Percentiles rank a stretch among this genome's conserved stretches.
Evolutionary conservation across 2,888 invertebrate genomes (phyloP).

Genomic region (Drosophila fungiperda): DNA sequence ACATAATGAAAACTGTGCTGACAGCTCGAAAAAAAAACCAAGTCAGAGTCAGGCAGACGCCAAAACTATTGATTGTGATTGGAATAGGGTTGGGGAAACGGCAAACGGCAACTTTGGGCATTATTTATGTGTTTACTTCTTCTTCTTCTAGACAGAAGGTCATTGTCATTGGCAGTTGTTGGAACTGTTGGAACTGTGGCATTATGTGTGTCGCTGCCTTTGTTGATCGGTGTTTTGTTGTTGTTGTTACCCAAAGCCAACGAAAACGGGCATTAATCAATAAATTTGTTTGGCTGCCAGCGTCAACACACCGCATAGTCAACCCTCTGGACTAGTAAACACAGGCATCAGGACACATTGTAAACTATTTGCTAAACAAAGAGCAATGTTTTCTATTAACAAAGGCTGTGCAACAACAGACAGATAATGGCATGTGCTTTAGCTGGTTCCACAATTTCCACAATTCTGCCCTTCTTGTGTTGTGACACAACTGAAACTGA

Average conservation of each 20-base stretch:
- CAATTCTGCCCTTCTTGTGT: conserved; percentile 68
- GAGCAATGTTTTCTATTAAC: conserved; percentile 55
- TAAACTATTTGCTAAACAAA: conserved; percentile 55
- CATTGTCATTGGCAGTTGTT: conserved; percentile 54
- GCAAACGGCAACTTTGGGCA: conserved; percentile 34
- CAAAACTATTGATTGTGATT: conserved; percentile 43
- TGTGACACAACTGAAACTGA: conserved; percentile 64
- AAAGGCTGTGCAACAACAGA: conserved; percentile 29
- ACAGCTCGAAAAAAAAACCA: conserved; percentile 46
- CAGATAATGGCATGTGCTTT: conserved; percentile 61
- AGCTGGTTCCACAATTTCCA: conserved; percentile 23
- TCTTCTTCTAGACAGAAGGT: conserved; percentile 14
- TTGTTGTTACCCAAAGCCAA: conserved; percentile 33
- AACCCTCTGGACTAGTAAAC: conserved; percentile 32
- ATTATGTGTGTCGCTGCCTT: conserved; percentile 55
- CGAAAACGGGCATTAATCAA: conserved; percentile 81
- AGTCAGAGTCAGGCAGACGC: conserved; percentile 45
- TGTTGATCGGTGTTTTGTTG: conserved; percentile 41
- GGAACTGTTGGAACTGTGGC: conserved; percentile 33
- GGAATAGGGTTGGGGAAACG: conserved; percentile 14
- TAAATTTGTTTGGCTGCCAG: conserved; percentile 83
- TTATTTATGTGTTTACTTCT: conserved; percentile 69
- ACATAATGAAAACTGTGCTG: conserved; percentile 55
- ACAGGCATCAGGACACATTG: conserved; percentile 50
- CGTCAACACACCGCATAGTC: conserved; percentile 66